Evolutionary conservation across 2,888 invertebrate species (phyloP).

Genomic region (Thalpophila matura): DNA sequence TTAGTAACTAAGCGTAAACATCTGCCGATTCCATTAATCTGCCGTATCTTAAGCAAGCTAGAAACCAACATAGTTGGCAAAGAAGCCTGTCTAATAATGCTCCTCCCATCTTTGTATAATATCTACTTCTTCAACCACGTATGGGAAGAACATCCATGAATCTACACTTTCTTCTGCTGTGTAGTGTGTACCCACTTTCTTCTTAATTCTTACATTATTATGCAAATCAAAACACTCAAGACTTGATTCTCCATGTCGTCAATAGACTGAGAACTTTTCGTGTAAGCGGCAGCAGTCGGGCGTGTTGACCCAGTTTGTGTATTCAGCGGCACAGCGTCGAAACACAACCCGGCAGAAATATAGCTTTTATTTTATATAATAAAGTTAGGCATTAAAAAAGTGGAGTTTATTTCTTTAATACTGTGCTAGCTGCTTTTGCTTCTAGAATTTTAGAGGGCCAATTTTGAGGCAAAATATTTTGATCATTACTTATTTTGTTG

Average conservation of each 20-base stretch:
- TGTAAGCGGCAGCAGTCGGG: conserved; percentile 45
- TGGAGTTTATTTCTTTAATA: conserved; percentile 41
- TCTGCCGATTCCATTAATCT: too few species aligned
- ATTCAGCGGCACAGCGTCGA: conserved; percentile 29
- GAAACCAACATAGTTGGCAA: too few species aligned
- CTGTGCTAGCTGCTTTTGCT: background rate
- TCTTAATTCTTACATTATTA: conserved; percentile 35
- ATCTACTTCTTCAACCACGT: too few species aligned
- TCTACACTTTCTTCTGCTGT: too few species aligned
- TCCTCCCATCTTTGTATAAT: too few species aligned
- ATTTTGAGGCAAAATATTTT: background rate
- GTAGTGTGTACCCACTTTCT: background rate
- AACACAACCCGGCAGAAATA: conserved; percentile 49
- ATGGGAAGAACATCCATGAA: too few species aligned
- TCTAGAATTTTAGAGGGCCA: conserved; percentile 11
- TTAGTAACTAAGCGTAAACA: too few species aligned
- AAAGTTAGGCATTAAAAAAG: conserved; percentile 37
- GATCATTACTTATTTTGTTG: too few species aligned
- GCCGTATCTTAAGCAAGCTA: too few species aligned
- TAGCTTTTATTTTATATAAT: conserved; percentile 49
- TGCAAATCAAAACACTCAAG: conserved; percentile 50
- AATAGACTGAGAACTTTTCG: conserved; percentile 56
- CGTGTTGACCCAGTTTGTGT: conserved; percentile 55
- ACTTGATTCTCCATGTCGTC: conserved; percentile 48
- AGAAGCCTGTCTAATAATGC: too few species aligned